Conservation (phyloP, 2,797 vertebrate genomes). For the Chrysolophus pictus region DNA sequence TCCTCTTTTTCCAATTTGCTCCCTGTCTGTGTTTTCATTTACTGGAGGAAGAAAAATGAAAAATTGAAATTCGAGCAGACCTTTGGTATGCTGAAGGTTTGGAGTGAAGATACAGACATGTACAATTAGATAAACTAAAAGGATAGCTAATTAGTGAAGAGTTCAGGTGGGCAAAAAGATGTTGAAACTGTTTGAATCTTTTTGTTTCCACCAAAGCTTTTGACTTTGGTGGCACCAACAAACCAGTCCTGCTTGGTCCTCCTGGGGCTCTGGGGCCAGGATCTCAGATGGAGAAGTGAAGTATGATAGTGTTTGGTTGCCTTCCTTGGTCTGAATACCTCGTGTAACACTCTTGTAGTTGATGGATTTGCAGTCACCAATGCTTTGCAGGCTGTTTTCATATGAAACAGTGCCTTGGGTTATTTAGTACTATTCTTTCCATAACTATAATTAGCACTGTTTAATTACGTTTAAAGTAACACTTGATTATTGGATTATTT, state of each 20-base stretch:
- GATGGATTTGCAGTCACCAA: not conserved
- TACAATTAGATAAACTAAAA: not conserved
- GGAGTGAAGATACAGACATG: not conserved
- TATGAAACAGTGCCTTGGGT: not conserved
- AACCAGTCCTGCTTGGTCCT: not conserved
- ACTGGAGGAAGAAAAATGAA: not conserved
- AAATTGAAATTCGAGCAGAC: not conserved
- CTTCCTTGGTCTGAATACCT: not conserved
- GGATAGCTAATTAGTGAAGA: not conserved
- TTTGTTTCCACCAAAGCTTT: not conserved
- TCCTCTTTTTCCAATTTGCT: not conserved
- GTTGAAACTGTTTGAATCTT: not conserved
- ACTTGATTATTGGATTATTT: too few relatives aligned
- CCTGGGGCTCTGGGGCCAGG: rapidly evolving
- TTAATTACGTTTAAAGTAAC: not conserved
- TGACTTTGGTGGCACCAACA: not conserved
- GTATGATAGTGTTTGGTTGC: not conserved
- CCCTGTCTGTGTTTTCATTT: rapidly evolving
- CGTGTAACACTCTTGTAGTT: not conserved
- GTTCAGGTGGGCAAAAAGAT: not conserved
- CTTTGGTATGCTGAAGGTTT: not conserved
- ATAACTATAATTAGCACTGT: not conserved
- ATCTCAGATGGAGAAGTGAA: not conserved
- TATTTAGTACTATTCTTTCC: not conserved
- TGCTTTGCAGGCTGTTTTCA: not conserved